Evolutionary conservation across 2,797 vertebrate species (phyloP).

Genomic region (Leptodactylus fallax): DNA sequence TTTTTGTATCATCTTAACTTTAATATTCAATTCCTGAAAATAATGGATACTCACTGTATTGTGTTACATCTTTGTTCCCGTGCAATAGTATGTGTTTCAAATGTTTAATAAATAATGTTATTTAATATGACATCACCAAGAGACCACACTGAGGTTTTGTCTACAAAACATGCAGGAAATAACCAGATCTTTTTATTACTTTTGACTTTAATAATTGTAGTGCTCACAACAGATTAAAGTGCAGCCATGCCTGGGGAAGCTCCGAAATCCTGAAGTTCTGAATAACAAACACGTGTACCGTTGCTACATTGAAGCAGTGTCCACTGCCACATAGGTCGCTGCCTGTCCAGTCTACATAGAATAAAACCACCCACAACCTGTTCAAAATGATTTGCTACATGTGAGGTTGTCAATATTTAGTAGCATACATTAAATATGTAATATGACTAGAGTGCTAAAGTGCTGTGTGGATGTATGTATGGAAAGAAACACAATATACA

Average conservation of each 20-base stretch:
- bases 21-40: not conserved
- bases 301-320: too few relatives aligned
- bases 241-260: not conserved
- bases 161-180: not conserved
- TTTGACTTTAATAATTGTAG: not conserved
- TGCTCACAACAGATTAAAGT: not conserved
- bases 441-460: too few relatives aligned
- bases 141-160: not conserved
- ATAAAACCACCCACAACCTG: too few relatives aligned
- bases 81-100: not conserved
- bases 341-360: too few relatives aligned
- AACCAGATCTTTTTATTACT: not conserved
- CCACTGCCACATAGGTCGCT: too few relatives aligned
- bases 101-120: not conserved
- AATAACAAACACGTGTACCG: too few relatives aligned
- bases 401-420: too few relatives aligned
- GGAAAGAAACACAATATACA: too few relatives aligned
- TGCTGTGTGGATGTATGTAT: too few relatives aligned
- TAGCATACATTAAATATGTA: too few relatives aligned
- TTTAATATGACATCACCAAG: not conserved
- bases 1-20: not conserved
- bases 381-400: too few relatives aligned
- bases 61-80: not conserved
- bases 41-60: not conserved
- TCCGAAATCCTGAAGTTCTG: not conserved